Evolutionary conservation across 2,113 vertebrate species (phyloP), one percentile per base, ranked within the genome.

Genomic region (Hipposideros armiger): DNA sequence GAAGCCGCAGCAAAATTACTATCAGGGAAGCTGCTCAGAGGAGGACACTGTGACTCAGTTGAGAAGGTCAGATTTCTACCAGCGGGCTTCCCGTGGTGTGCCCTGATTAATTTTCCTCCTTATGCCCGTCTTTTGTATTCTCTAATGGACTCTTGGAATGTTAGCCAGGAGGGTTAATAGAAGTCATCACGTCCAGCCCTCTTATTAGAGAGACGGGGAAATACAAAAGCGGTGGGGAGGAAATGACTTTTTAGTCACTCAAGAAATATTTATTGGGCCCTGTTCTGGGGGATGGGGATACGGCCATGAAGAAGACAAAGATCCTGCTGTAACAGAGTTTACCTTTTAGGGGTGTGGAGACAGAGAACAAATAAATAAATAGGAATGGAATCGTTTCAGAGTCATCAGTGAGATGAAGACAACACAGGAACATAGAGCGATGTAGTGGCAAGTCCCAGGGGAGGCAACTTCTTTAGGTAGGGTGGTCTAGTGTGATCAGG

Each of bases 131-230:
- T 47, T 94, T 70, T 62, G 40, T 94, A 56, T 87, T 94, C 72
- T 82, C 83, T 91, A 73, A 74, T 77, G 90, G 83, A 62, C 76
- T 90, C 62, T 67, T 16, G 77, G 67, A 91, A 86, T 30, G 74
- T 93, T 89, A 89, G 72, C 67, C 83, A 91, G 54, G 40, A 93
- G 76, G 20, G 62, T 94, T 93, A 50, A 64, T 66, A 86, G 93
- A 94, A 95, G 85, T 92, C 74, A 62, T 86, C 54, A 54, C 0
- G 1, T 64, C 50, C 45, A 56, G 10, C 69, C n/a, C 9, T 96
- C 60, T 85, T 58, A 58, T 36, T 84, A 78, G 78, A 88, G 82
- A 92, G 85, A 86, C 3, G 10, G 69, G 11, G 24, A 73, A 64
- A 72, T 40, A 69, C 0, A 81, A 88, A 52, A 56, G 11, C 47